These are phyloP conservation scores for Orthosia cruda DNA, from an alignment of 2,888 invertebrate genomes.

Conservation along the genomic window DNA sequence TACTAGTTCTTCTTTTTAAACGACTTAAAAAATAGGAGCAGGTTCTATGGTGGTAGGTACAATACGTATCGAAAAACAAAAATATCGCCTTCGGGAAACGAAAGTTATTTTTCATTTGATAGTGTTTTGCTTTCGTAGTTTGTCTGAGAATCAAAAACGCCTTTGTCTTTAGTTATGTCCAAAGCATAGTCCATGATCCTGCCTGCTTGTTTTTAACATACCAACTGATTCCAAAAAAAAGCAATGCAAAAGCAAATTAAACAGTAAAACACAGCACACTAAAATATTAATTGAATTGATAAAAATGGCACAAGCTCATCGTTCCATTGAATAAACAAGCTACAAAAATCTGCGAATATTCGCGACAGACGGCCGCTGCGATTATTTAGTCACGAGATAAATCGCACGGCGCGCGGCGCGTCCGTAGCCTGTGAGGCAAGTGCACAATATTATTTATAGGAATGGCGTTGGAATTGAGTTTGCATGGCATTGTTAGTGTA, in stretches of 20 bases:
- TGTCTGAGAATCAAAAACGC: too few relatives aligned
- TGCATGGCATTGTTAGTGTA: slow-evolving; percentile 39
- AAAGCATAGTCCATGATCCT: too few relatives aligned
- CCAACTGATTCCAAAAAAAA: too few relatives aligned
- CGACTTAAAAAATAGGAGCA: too few relatives aligned
- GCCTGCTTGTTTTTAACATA: background rate
- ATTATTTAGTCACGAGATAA: slow-evolving; percentile 48
- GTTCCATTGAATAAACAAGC: slow-evolving; percentile 59
- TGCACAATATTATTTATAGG: slow-evolving; percentile 55
- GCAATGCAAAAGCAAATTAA: slow-evolving; percentile 4
- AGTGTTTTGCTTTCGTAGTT: too few relatives aligned
- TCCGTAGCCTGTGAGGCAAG: slow-evolving; percentile 21
- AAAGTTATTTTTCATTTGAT: too few relatives aligned
- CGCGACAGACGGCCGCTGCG: slow-evolving; percentile 48
- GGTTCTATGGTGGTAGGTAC: too few relatives aligned
- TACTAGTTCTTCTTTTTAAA: too few relatives aligned
- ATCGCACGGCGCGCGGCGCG: slow-evolving; percentile 42
- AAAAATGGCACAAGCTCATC: slow-evolving; percentile 24
- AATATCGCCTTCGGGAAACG: too few relatives aligned
- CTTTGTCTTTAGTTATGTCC: too few relatives aligned
- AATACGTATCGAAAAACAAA: too few relatives aligned
- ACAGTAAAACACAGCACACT: slow-evolving; percentile 9
- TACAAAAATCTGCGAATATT: slow-evolving; percentile 51
- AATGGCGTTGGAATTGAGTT: slow-evolving; percentile 39
- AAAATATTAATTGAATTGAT: slow-evolving; percentile 19